phyloP scores from a whole-genome alignment of 2,888 invertebrate species.

The Plagodis pulveraria region DNA sequence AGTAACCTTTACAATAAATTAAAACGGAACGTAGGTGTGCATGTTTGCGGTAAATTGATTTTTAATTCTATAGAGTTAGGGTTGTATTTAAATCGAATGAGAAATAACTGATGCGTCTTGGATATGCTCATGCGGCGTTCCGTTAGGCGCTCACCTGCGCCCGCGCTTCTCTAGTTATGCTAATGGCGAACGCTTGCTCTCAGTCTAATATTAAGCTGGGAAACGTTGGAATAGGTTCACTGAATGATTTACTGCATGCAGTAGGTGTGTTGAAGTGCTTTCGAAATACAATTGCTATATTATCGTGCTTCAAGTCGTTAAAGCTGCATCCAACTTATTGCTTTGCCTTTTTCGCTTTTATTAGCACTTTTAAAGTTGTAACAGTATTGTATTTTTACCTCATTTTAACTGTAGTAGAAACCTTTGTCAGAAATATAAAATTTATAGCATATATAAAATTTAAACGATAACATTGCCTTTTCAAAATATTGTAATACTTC shows the following conservation, averaged over 20 bases:
- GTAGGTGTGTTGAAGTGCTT: slow-evolving; percentile 44
- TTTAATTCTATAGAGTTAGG: slow-evolving; percentile 54
- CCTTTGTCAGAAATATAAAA: no score
- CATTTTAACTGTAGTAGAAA: background rate
- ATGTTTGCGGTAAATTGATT: slow-evolving; percentile 46
- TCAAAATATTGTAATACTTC: no score
- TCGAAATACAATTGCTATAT: slow-evolving; percentile 42
- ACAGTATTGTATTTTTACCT: slow-evolving; percentile 4
- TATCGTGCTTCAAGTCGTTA: slow-evolving; percentile 10
- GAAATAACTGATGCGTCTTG: slow-evolving; percentile 60
- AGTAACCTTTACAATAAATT: slow-evolving; percentile 62
- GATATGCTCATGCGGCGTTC: slow-evolving; percentile 69
- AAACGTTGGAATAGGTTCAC: slow-evolving; percentile 58
- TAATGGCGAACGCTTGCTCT: slow-evolving; percentile 72
- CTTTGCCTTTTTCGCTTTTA: slow-evolving; percentile 10
- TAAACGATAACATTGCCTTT: no score
- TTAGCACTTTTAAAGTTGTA: slow-evolving; percentile 31
- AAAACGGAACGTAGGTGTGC: slow-evolving; percentile 41
- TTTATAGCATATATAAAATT: no score
- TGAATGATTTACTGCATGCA: slow-evolving; percentile 49
- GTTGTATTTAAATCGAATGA: slow-evolving; percentile 59
- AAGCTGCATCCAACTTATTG: slow-evolving; percentile 11
- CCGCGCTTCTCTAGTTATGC: slow-evolving; percentile 81
- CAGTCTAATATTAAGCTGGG: slow-evolving; percentile 50
- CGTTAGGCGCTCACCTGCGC: slow-evolving; percentile 82